Evolutionary conservation across 1,140 invertebrate genomes (phyloP).

Genomic region (Charaxes varanes): DNA sequence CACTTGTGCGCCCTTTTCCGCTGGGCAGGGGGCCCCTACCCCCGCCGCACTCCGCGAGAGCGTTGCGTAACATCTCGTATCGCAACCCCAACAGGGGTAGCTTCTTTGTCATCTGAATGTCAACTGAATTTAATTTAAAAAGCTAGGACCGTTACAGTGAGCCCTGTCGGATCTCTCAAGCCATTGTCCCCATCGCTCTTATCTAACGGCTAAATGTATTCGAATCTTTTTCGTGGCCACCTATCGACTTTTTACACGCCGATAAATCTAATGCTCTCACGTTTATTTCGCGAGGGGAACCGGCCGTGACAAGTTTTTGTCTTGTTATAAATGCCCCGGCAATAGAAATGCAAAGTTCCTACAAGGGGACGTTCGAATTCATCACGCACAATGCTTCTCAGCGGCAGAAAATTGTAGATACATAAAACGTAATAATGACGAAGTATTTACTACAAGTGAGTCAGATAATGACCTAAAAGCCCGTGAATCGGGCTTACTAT

Average conservation of each 20-base stretch:
- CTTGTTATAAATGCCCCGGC: background rate
- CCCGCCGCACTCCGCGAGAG: conserved; percentile 8
- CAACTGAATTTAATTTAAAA: conserved; percentile 24
- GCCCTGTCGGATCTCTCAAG: conserved; percentile 15
- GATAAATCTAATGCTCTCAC: conserved; percentile 17
- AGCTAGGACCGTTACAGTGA: conserved; percentile 21
- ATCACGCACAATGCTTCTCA: background rate
- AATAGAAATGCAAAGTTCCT: background rate
- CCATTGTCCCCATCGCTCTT: conserved; percentile 12
- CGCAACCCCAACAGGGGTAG: conserved; percentile 17
- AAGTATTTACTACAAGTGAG: too few species aligned
- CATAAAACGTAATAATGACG: too few species aligned
- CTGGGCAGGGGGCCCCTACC: conserved; percentile 7
- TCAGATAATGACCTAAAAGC: too few species aligned
- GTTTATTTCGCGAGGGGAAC: conserved; percentile 13
- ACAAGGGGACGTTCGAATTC: background rate
- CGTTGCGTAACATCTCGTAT: conserved; percentile 20
- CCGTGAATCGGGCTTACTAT: conserved; percentile 9
- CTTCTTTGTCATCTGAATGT: conserved; percentile 26
- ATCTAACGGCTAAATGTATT: conserved; percentile 20
- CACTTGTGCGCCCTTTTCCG: conserved; percentile 18
- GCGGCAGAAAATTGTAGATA: too few species aligned
- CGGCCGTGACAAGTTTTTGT: background rate
- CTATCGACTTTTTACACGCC: conserved; percentile 3
- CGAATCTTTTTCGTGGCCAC: conserved; percentile 12